These are phyloP conservation scores for Drosophila mercatorum DNA, from an alignment of 2,888 invertebrate species.

Conservation along the genomic window DNA sequence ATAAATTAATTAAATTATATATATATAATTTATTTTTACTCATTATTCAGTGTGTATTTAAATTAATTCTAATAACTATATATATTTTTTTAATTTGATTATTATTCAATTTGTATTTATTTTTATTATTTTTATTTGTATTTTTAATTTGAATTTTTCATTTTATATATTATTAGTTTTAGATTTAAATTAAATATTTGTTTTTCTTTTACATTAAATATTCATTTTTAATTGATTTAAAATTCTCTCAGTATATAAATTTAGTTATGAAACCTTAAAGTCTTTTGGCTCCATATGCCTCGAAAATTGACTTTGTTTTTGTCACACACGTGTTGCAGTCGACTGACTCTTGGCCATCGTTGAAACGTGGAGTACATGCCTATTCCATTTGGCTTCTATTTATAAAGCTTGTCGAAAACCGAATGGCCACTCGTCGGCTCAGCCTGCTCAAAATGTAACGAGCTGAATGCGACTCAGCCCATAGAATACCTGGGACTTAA, in stretches of 20 bases:
- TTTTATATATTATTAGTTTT: background rate
- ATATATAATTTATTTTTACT: too few species aligned
- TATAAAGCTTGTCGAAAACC: conserved; percentile 38
- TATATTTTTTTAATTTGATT: too few species aligned
- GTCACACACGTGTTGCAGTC: background rate
- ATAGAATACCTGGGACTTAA: conserved; percentile 65
- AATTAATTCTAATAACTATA: too few species aligned
- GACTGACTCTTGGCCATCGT: conserved; percentile 3
- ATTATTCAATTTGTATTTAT: too few species aligned
- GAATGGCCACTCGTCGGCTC: conserved; percentile 21
- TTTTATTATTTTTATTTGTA: background rate
- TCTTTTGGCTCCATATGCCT: too few species aligned
- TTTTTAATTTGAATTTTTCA: too few species aligned
- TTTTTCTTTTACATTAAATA: background rate
- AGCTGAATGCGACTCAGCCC: conserved; percentile 44
- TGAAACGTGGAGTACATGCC: conserved; percentile 33
- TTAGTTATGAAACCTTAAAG: background rate
- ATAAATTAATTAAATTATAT: too few species aligned
- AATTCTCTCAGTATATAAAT: background rate
- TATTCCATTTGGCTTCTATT: conserved; percentile 58
- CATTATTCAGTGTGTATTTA: too few species aligned
- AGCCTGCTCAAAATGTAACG: conserved; percentile 36
- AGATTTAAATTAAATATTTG: background rate
- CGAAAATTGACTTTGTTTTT: background rate
- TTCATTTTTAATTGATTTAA: background rate